Evolutionary conservation across 2,888 invertebrate species (phyloP), one percentile per base, ranked within the genome.

Genomic region (Willowsia nigromaculata): DNA sequence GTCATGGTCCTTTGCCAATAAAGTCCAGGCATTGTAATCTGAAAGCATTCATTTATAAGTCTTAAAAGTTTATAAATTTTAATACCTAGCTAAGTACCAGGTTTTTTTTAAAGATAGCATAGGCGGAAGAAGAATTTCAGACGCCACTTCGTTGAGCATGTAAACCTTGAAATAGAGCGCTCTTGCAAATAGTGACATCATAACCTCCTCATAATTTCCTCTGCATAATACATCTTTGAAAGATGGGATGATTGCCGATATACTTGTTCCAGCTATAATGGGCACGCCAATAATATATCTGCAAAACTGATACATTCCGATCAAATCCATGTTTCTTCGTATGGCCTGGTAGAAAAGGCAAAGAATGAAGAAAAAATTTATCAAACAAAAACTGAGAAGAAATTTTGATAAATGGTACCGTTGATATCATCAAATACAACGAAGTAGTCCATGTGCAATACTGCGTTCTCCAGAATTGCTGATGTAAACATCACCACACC

Each of bases 91-190:
- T 50, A 15, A 68, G 7, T 4, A 30, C 37, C 6, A 33, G n/a
- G 33, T 33, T 68, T 68, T 0, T n/a, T 47, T 40, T 27, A 47
- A 30, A 1, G 47, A 13, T 37, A 1, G 25, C 22, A 3, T 83
- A 47, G 62, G 1, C 22, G 1, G 7, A 86, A 37, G 9, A 9
- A 37, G 37, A 6, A 4, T 37, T 37, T 9, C 5, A 27, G 13
- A 80, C n/a, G 18, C n/a, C 11, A 18, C 81, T 25, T 25, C 53
- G 50, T 7, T 74, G 82, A 0, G 25, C 25, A 18, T 88, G 59
- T 91, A 76, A 43, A 91, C 91, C 62, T 88, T 88, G 47, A 84
- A 85, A 33, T 91, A 91, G 22, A 92, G 30, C 0, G 90, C 86
- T 50, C 90, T 25, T 1, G 88, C 85, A 50, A 92, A 81, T 5